A percentile compares a stretch with the other conserved stretches of the same genome.
phyloP scores from a whole-genome alignment of 2,888 invertebrate genomes.

The Tachina lurida region DNA sequence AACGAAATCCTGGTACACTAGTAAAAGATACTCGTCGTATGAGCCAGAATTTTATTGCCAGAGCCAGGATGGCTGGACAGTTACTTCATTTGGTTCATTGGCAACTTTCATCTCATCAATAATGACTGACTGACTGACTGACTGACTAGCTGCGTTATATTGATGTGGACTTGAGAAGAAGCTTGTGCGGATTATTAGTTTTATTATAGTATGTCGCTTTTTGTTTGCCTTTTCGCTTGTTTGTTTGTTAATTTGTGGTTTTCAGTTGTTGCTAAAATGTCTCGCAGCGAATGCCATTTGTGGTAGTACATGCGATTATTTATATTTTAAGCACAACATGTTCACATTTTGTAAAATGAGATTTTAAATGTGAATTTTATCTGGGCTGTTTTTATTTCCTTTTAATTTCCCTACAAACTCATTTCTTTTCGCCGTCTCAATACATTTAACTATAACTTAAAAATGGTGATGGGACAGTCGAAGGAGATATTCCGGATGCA shows the following conservation, averaged over 20 bases:
- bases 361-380: conserved; percentile 82
- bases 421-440: conserved; percentile 62
- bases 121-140: conserved; percentile 38
- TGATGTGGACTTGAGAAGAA: conserved; percentile 36
- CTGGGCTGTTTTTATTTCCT: conserved; percentile 71
- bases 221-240: background rate
- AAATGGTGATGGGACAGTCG: conserved; percentile 67
- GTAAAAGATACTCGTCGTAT: conserved; percentile 52
- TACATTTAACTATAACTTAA: conserved; percentile 73
- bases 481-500: background rate
- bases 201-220: conserved; percentile 4
- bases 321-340: conserved; percentile 82
- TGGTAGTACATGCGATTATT: conserved; percentile 81
- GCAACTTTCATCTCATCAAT: conserved; percentile 58
- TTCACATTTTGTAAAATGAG: conserved; percentile 83
- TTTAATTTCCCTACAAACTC: conserved; percentile 56
- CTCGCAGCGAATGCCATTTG: conserved; percentile 61
- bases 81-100: background rate
- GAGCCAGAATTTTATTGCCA: conserved; percentile 38
- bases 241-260: conserved; percentile 12
- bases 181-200: conserved; percentile 33
- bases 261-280: conserved; percentile 42
- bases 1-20: conserved; percentile 65
- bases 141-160: conserved; percentile 11
- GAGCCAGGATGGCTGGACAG: conserved; percentile 48